A percentile compares a stretch with the other conserved stretches of the same genome.
Evolutionary conservation across 2,888 invertebrate genomes (phyloP).

Genomic region (Aspidiotus destructor): DNA sequence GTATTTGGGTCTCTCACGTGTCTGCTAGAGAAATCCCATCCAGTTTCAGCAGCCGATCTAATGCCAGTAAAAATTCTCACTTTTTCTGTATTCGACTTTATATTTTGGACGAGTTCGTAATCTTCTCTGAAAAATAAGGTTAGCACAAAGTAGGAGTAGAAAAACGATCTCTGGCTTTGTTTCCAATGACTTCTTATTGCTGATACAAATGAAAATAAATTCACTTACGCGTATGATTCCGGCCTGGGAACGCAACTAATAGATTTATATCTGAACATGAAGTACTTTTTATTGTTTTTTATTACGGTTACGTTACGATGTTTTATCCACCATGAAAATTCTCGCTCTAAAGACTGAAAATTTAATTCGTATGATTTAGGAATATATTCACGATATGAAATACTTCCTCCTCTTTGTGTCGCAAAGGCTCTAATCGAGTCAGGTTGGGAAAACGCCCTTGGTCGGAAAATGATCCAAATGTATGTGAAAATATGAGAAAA

Average conservation of each 20-base stretch:
- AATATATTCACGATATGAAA: no score
- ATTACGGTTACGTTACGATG: constrained; percentile 44
- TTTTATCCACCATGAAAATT: constrained; percentile 56
- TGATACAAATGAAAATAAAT: not conserved
- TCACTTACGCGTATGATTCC: constrained; percentile 51
- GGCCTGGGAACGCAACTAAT: constrained; percentile 57
- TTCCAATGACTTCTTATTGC: not conserved
- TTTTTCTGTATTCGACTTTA: constrained; percentile 45
- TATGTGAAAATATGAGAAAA: no score
- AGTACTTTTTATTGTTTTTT: constrained; percentile 47
- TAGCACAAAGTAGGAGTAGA: not conserved
- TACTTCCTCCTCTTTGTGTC: no score
- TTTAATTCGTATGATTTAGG: no score
- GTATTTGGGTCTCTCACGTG: constrained; percentile 47
- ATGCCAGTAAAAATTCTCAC: constrained; percentile 57
- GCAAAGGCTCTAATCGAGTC: no score
- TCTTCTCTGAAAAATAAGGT: constrained; percentile 47
- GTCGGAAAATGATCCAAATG: no score
- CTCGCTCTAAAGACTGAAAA: constrained; percentile 47
- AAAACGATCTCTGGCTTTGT: no score
- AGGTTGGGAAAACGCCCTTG: no score
- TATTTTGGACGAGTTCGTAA: constrained; percentile 44
- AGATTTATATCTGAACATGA: constrained; percentile 52
- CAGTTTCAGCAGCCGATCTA: constrained; percentile 71
- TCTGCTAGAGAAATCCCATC: constrained; percentile 78